These are phyloP conservation scores for Lamprotornis superbus DNA, from an alignment of 2,113 vertebrate genomes.

Conservation along the genomic window DNA sequence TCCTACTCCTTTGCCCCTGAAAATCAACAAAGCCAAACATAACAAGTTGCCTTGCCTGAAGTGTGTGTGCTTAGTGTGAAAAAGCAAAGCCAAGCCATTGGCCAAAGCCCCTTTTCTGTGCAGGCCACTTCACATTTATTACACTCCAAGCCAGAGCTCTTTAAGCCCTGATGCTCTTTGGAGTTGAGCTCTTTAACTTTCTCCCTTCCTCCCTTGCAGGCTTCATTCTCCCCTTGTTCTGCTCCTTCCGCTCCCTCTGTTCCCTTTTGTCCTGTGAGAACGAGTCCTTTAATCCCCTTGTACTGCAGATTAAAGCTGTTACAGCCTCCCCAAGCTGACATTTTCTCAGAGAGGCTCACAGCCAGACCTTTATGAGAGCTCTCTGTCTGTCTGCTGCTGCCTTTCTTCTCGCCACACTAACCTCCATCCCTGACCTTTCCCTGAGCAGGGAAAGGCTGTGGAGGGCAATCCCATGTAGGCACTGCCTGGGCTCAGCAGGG, in stretches of 20 bases:
- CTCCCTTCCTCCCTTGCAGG: constrained; percentile 13
- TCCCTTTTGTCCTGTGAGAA: constrained; percentile 52
- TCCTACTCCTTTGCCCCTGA: constrained; percentile 27
- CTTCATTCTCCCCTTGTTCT: background rate
- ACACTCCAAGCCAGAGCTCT: background rate
- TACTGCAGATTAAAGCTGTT: constrained; percentile 58
- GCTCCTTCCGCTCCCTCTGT: constrained; percentile 26
- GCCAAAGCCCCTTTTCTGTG: background rate
- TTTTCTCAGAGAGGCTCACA: constrained; percentile 61
- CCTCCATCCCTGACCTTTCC: constrained; percentile 16
- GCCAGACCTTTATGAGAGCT: constrained; percentile 45
- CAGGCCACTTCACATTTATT: constrained; percentile 45
- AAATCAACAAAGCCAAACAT: constrained; percentile 53
- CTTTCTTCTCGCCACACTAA: constrained; percentile 12
- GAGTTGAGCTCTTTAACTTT: constrained; percentile 45
- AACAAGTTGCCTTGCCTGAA: background rate
- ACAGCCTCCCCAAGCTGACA: constrained; percentile 29
- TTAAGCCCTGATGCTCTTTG: constrained; percentile 19
- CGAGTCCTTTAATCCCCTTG: constrained; percentile 52
- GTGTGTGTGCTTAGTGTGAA: constrained; percentile 25
- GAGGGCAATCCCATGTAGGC: background rate
- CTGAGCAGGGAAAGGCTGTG: background rate
- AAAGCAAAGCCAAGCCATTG: background rate
- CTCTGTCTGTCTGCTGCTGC: constrained; percentile 32
- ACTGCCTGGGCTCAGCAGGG: background rate